Conservation (phyloP, 2,113 vertebrate genomes). For the Mesocricetus auratus region DNA sequence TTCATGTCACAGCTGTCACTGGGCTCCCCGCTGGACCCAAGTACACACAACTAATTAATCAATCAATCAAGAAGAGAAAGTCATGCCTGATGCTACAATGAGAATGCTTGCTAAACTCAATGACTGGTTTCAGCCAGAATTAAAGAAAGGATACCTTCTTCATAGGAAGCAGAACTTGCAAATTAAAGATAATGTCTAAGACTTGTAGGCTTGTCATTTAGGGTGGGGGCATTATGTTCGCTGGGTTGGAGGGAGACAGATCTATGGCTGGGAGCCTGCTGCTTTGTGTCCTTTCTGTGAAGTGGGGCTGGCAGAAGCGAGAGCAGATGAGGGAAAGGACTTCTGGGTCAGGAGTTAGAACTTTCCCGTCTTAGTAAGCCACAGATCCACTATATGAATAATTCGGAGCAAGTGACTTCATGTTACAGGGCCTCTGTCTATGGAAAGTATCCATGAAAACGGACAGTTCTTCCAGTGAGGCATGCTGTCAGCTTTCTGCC, state of each 20-base stretch:
- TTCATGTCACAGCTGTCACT: conserved; percentile 79
- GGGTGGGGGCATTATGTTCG: not conserved
- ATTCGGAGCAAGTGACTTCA: not conserved
- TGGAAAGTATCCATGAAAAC: not conserved
- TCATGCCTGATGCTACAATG: conserved; percentile 59
- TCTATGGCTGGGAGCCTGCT: conserved; percentile 4
- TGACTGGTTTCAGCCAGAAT: conserved; percentile 10
- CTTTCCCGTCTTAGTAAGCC: not conserved
- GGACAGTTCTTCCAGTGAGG: not conserved
- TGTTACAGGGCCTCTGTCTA: not conserved
- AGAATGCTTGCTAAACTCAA: conserved; percentile 59
- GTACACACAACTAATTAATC: conserved; percentile 82
- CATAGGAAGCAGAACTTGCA: conserved; percentile 30
- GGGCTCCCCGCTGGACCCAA: conserved; percentile 77
- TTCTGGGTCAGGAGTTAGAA: not conserved
- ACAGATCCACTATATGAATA: fast-evolving
- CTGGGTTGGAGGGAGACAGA: not conserved
- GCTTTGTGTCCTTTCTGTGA: not conserved
- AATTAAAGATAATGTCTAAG: conserved; percentile 56
- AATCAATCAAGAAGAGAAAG: conserved; percentile 77
- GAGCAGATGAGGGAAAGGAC: not conserved
- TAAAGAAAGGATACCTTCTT: not conserved
- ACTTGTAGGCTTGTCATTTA: conserved; percentile 44
- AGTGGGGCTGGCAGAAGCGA: not conserved
- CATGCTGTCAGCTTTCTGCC: not conserved